phyloP scores from a whole-genome alignment of 2,888 invertebrate species.

The Druceiella hillmani region DNA sequence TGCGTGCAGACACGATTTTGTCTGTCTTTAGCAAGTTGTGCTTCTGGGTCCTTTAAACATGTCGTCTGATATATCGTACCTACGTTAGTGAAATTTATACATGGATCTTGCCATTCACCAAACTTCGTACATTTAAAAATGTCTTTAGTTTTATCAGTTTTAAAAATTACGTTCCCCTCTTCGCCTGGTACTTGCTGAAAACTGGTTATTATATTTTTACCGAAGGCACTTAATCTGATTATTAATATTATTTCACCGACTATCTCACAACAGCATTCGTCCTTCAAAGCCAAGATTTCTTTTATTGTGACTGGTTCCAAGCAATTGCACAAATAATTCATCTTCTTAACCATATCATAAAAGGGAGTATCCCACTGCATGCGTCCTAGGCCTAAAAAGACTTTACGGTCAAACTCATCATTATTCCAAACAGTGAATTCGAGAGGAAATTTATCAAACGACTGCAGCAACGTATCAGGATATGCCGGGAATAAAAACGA shows the following conservation, averaged over 20 bases:
- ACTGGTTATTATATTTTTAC: conserved; percentile 42
- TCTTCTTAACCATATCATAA: conserved; percentile 43
- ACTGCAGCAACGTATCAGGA: conserved; percentile 40
- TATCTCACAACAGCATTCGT: conserved; percentile 36
- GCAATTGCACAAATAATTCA: conserved; percentile 31
- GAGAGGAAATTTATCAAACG: conserved; percentile 43
- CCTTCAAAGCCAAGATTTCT: conserved; percentile 30
- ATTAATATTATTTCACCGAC: conserved; percentile 44
- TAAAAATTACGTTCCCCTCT: conserved; percentile 40
- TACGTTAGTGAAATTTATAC: conserved; percentile 43
- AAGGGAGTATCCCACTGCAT: conserved; percentile 47
- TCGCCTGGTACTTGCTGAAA: conserved; percentile 41
- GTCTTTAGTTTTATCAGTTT: conserved; percentile 42
- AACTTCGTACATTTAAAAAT: conserved; percentile 38
- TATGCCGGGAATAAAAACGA: conserved; percentile 49
- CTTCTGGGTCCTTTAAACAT: conserved; percentile 41
- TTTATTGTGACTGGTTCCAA: conserved; percentile 37
- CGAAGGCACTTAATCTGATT: conserved; percentile 46
- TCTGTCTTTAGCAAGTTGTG: conserved; percentile 30
- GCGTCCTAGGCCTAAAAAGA: conserved; percentile 40
- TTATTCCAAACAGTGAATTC: conserved; percentile 47
- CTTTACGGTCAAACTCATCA: conserved; percentile 35
- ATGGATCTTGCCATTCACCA: conserved; percentile 26
- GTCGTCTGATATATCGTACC: conserved; percentile 43
- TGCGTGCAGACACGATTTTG: conserved; percentile 39